These are phyloP conservation scores for Leucania comma DNA, from an alignment of 2,888 invertebrate species.

Conservation along the genomic window DNA sequence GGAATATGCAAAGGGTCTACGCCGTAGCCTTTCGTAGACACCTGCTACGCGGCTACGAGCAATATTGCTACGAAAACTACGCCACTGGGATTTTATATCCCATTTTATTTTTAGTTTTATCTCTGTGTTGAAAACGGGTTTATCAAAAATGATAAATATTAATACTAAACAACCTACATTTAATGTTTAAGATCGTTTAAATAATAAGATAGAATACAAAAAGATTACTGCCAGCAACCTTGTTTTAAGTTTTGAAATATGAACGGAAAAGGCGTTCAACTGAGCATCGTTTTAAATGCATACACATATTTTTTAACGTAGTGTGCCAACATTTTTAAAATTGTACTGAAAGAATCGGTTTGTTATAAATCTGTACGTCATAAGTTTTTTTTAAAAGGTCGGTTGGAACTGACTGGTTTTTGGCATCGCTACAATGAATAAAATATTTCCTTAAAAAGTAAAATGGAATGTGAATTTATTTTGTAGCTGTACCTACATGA, in stretches of 20 bases:
- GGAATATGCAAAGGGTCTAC: conserved; percentile 64
- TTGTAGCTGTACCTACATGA: background rate
- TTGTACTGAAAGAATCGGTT: conserved; percentile 40
- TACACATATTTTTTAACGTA: conserved; percentile 33
- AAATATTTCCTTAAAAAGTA: conserved; percentile 38
- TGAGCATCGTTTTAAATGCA: conserved; percentile 23
- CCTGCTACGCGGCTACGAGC: conserved; percentile 66
- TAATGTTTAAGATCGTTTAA: conserved; percentile 4
- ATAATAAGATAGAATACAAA: conserved; percentile 2
- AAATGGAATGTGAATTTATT: conserved; percentile 14
- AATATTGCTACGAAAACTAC: conserved; percentile 57
- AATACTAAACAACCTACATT: background rate
- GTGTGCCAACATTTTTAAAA: conserved; percentile 43
- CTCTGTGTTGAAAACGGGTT: conserved; percentile 7
- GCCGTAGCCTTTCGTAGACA: conserved; percentile 63
- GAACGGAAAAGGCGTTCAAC: conserved; percentile 22
- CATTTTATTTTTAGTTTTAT: conserved; percentile 47
- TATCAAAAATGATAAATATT: conserved; percentile 29
- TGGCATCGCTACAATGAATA: conserved; percentile 47
- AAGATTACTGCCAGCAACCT: background rate
- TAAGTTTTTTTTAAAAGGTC: conserved; percentile 48
- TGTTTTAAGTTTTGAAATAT: conserved; percentile 29
- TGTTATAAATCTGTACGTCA: conserved; percentile 47
- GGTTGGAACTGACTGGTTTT: conserved; percentile 24
- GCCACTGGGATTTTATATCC: conserved; percentile 55